Percentiles rank a stretch among this genome's conserved stretches.
These are phyloP conservation scores for Spea hammondii DNA, from an alignment of 2,797 vertebrate genomes.

Conservation along the genomic window DNA sequence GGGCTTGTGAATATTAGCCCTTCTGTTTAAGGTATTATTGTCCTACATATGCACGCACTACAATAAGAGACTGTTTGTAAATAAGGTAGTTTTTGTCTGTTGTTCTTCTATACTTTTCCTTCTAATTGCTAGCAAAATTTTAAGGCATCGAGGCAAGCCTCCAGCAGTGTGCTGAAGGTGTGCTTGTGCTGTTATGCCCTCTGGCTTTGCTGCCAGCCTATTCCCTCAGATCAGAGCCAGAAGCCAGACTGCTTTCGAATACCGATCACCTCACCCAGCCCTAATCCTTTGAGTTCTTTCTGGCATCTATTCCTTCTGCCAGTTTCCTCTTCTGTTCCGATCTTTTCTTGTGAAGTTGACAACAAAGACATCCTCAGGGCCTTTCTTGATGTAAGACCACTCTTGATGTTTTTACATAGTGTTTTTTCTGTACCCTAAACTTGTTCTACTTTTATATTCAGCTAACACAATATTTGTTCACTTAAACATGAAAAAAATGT, in stretches of 20 bases:
- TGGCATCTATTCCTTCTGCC: conserved; percentile 99
- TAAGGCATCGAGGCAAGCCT: conserved; percentile 85
- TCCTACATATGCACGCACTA: conserved; percentile 55
- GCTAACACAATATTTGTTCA: conserved; percentile 99
- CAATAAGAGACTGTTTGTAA: conserved; percentile 59
- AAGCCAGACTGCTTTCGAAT: conserved; percentile 99
- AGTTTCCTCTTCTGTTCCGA: conserved; percentile 99
- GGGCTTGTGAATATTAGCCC: conserved; percentile 67
- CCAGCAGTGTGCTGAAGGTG: conserved; percentile 92
- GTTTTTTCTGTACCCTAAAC: conserved; percentile 94
- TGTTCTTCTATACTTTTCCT: conserved; percentile 71
- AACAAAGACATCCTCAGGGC: conserved; percentile 99
- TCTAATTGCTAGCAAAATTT: conserved; percentile 81
- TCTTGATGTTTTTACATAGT: conserved; percentile 99
- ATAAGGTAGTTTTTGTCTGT: conserved; percentile 62
- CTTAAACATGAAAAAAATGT: conserved; percentile 92
- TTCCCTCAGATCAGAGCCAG: conserved; percentile 99
- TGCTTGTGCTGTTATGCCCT: conserved; percentile 99
- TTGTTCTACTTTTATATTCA: conserved; percentile 99
- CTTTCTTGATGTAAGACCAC: conserved; percentile 99
- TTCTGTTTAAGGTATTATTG: conserved; percentile 61
- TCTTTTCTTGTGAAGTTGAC: conserved; percentile 99
- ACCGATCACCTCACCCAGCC: conserved; percentile 99
- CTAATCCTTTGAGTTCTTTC: conserved; percentile 99
- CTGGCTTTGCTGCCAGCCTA: conserved; percentile 99